Evolutionary conservation across 1,140 invertebrate genomes (phyloP), one percentile per base, ranked within the genome.

Genomic region (Drosophila nasuta): DNA sequence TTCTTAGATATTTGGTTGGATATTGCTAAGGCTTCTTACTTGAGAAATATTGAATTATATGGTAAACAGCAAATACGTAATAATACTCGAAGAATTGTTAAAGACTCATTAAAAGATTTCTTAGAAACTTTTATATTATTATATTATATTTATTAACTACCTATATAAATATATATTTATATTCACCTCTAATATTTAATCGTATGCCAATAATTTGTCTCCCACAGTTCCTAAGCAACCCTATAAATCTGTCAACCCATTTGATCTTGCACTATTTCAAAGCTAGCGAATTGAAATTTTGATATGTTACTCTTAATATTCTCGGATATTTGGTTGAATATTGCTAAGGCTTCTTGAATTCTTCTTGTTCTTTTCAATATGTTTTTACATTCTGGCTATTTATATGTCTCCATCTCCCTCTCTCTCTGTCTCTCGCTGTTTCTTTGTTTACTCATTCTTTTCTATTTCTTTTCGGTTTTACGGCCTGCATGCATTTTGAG

Each of bases 401-500:
- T 75, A 41, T 69, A 51, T 64, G 51, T 17, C 5, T 52, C 35
- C 20, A 25, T 25, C 20, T 25, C 20, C 20, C 20, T 25, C 20
- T 25, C 20, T 25, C 20, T 25, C 17, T 2, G 1, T 17, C 20
- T 20, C 20, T 25, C 3, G 20, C 20, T 25, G 20, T 64, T 2
- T 58, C 30, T 57, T 35, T 51, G 54, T 64, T 71, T 71, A 52
- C 58, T 71, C 72, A 73, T 73, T 77, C 63, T 43, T 73, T 72
- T 30, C 20, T 35, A 15, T 64, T 52, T 15, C 5, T 20, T 51
- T 66, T 66, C 58, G 64, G 56, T 72, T 72, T 72, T 75, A 57
- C 51, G 70, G 52, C 30, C 52, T 79, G 74, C 35, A 71, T 75
- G 74, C 68, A 79, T 79, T 76, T 79, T 66, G 51, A 63, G 77